Evolutionary conservation across 2,888 invertebrate genomes (phyloP), one percentile per base, ranked within the genome.

Genomic region (Ochlodes sylvanus): DNA sequence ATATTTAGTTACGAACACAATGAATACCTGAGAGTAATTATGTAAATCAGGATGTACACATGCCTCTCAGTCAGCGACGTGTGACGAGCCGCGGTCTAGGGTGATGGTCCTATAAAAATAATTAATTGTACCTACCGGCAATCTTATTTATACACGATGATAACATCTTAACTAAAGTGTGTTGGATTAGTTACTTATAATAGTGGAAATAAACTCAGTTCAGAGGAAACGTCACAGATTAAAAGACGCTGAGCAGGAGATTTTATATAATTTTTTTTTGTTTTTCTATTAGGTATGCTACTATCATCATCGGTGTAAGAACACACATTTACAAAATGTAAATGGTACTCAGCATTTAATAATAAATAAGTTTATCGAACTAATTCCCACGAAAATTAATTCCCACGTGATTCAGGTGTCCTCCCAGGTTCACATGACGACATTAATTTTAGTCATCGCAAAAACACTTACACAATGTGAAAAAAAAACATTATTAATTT

Each of bases 61-160:
- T 76, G 69, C 71, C 76, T 71, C 63, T 64, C 50, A 68, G 71
- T 27, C 76, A 69, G 69, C 75, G 63, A 63, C 71, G 68, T 75
- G 76, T 72, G 73, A 75, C 74, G 55, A 72, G 73, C 75, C 74
- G 63, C 71, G 66, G 68, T 66, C 44, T 60, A 34, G 72, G 71
- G 74, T 71, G 72, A 73, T 73, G 75, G 71, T 75, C 71, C 69
- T 73, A 72, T 73, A 72, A 69, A 67, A 73, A 69, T 73, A 74
- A 75, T 75, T 73, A 74, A 72, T 74, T 74, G 71, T 73, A 62
- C 56, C 42, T 73, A 65, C 61, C 50, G 17, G 42, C 60, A 27
- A 52, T 60, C 27, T 57, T 58, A 50, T 58, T 41, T 56, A 15
- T 50, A 50, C 27, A 9, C 19, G 9, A 54, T 19, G 62, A 54